Percentiles rank a stretch among this genome's conserved stretches.
phyloP scores from a whole-genome alignment of 2,888 invertebrate species.

The Heliothis peltigera region DNA sequence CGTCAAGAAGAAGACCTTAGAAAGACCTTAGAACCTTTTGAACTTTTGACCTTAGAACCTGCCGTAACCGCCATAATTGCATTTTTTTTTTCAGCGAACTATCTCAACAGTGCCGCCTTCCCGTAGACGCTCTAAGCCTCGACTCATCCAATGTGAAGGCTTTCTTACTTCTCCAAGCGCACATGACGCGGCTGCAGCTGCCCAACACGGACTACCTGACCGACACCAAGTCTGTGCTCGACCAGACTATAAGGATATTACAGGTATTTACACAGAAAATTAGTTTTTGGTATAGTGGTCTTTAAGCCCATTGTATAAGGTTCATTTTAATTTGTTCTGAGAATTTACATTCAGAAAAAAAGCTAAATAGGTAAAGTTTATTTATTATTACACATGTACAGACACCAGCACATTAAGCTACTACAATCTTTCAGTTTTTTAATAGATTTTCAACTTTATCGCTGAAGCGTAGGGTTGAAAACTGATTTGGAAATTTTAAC shows the following conservation, averaged over 20 bases:
- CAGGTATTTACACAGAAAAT: conserved; percentile 91
- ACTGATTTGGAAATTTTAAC: too few relatives aligned
- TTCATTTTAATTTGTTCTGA: not conserved
- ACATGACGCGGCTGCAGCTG: conserved; percentile 95
- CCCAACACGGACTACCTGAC: conserved; percentile 98
- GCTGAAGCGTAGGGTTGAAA: too few relatives aligned
- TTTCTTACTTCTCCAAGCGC: conserved; percentile 97
- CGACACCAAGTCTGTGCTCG: conserved; percentile 98
- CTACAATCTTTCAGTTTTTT: too few relatives aligned
- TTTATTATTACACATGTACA: too few relatives aligned
- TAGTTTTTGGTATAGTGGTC: not conserved
- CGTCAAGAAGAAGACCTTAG: too few relatives aligned
- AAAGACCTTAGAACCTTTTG: too few relatives aligned
- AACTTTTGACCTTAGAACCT: too few relatives aligned
- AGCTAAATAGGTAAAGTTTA: too few relatives aligned
- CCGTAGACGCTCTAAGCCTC: conserved; percentile 92
- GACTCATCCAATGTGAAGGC: conserved; percentile 99
- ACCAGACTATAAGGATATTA: conserved; percentile 98
- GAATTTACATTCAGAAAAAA: not conserved
- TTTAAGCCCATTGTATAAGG: not conserved
- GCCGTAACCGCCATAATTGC: too few relatives aligned
- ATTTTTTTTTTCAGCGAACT: conserved; percentile 92
- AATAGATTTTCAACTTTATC: too few relatives aligned
- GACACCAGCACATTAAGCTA: too few relatives aligned
- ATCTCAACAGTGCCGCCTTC: conserved; percentile 93